Evolutionary conservation across 2,113 vertebrate genomes (phyloP), one percentile per base, ranked within the genome.

Genomic region (Cyrtonyx montezumae): DNA sequence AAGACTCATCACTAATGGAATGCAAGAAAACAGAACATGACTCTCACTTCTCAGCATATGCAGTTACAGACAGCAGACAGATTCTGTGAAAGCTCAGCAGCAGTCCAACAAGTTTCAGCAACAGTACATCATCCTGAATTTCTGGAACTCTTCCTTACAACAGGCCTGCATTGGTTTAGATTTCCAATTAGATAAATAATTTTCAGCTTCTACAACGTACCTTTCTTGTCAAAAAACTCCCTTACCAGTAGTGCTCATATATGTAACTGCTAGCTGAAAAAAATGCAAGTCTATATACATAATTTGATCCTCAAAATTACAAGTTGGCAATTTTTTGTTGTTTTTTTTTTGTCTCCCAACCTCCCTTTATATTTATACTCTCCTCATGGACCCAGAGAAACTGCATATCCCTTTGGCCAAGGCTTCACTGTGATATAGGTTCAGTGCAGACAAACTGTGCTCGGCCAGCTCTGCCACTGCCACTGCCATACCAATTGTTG

Each of bases 1-100:
- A 34, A 65, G 56, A 28, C 66, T 94, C 71, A 92, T 59, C 34
- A 30, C 34, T 90, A 8, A 5, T 23, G 63, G 68, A 94, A 93
- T 68, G 71, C 83, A 83, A 94, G 37, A 45, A 85, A 90, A 78
- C 14, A 74, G 66, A 87, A 67, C 9, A 15, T 0, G 23, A 74
- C 22, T 46, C 73, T 70, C 59, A 59, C 55, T 90, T 73, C 71
- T 59, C 82, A 70, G 68, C 49, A 74, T 6, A 58, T 1, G 19
- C 42, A 87, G 49, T 79, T 45, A 42, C 11, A 74, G 45, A 76
- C 81, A 91, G 59, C 82, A 93, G 85, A 90, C 63, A 82, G 75
- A 59, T 63, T 32, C 63, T 28, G 34, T 48, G 79, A 94, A 90
- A 93, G 68, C 28, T 83, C 79, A 90, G 37, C 73, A n/a, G 49